Percentiles rank a stretch among this genome's conserved stretches.
Conservation (phyloP, 2,113 vertebrate species). For the Lethenteron reissneri region DNA sequence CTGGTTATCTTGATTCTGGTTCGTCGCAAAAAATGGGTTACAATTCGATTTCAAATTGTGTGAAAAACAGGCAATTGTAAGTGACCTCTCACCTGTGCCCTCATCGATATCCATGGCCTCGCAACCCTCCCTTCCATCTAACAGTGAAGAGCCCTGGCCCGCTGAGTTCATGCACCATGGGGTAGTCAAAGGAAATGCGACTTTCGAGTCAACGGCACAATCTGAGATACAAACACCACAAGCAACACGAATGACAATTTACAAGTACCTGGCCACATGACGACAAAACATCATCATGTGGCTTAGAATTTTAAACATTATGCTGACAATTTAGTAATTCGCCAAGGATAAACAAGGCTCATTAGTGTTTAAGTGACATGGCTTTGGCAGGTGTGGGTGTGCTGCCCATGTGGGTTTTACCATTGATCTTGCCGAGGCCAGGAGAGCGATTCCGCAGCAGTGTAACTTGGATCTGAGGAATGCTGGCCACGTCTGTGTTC, state of each 20-base stretch:
- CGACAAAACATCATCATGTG: no score
- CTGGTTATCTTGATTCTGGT: no score
- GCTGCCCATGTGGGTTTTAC: conserved; percentile 23
- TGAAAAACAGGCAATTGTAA: no score
- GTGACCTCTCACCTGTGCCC: not conserved
- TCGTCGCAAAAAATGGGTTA: no score
- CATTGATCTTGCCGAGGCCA: conserved; percentile 75
- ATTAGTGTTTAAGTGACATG: no score
- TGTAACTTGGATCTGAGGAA: conserved; percentile 96
- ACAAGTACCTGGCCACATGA: no score
- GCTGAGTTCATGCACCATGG: not conserved
- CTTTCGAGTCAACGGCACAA: conserved; percentile 2
- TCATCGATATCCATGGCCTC: conserved; percentile 5
- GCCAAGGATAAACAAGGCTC: no score
- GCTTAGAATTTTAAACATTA: no score
- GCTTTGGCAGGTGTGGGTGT: no score
- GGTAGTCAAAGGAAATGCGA: conserved; percentile 1
- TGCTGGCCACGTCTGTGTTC: conserved; percentile 81
- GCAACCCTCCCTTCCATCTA: not conserved
- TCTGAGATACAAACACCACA: not conserved
- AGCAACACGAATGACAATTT: not conserved
- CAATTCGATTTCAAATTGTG: no score
- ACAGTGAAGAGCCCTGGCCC: no score
- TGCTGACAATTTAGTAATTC: no score
- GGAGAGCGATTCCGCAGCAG: conserved; percentile 92